A percentile compares a stretch with the other conserved stretches of the same genome.
These are phyloP conservation scores for Priocnemis perturbator DNA, from an alignment of 2,888 invertebrate species.

Conservation along the genomic window DNA sequence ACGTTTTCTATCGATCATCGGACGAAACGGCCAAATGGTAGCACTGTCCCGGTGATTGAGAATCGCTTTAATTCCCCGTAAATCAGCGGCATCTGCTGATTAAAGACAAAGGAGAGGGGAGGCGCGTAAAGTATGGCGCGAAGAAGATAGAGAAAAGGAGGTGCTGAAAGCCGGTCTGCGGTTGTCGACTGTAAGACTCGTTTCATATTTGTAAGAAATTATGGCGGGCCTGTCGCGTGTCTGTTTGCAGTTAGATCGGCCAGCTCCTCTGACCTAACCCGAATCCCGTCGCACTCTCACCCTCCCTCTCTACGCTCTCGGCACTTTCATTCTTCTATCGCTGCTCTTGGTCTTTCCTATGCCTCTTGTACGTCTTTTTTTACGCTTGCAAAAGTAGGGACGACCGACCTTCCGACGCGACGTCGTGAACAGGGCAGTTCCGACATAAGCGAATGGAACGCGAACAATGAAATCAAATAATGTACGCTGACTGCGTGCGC, in stretches of 20 bases:
- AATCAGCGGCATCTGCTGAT: constrained; percentile 43
- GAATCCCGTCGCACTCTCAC: constrained; percentile 34
- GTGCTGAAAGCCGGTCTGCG: constrained; percentile 47
- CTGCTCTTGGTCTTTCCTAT: not conserved
- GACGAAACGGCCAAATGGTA: too few species aligned
- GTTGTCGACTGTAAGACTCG: constrained; percentile 23
- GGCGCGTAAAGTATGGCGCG: constrained; percentile 35
- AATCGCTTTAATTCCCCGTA: constrained; percentile 46
- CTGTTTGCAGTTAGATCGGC: constrained; percentile 57
- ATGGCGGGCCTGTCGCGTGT: constrained; percentile 64
- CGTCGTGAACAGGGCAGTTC: too few species aligned
- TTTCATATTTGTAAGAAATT: constrained; percentile 63
- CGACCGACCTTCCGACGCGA: too few species aligned
- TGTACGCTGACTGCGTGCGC: too few species aligned
- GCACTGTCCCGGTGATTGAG: constrained; percentile 26
- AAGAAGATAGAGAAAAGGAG: constrained; percentile 45
- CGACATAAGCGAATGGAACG: too few species aligned
- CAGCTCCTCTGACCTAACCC: constrained; percentile 42
- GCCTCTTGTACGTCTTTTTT: not conserved
- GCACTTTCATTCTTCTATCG: constrained; percentile 2
- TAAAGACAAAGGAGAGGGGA: constrained; percentile 37
- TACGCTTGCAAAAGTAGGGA: not conserved
- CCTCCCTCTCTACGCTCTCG: constrained; percentile 23
- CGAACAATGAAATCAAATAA: too few species aligned
- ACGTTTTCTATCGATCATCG: constrained; percentile 1